Conservation (phyloP, 1,140 invertebrate species). For the Neotoxoptera formosana region DNA sequence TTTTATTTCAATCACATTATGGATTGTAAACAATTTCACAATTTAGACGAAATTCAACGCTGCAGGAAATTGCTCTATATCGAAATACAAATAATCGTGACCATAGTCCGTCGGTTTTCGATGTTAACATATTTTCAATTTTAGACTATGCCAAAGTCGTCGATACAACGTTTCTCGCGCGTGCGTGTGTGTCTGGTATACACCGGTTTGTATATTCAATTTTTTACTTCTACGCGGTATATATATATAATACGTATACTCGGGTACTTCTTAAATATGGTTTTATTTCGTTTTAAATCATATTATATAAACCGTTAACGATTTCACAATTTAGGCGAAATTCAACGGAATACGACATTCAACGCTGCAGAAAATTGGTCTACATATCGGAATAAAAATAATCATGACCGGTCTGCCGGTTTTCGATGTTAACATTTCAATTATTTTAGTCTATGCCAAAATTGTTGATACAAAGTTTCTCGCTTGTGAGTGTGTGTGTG, state of each 20-base stretch:
- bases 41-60: background rate
- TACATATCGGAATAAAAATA: background rate
- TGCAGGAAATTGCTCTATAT: background rate
- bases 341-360: background rate
- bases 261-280: too few species aligned
- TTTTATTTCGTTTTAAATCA: background rate
- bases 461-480: background rate
- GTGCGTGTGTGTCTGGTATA: too few species aligned
- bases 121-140: background rate
- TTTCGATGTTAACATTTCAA: background rate
- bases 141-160: background rate
- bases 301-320: background rate
- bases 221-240: too few species aligned
- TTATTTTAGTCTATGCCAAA: background rate
- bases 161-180: background rate
- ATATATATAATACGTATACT: too few species aligned
- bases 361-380: background rate
- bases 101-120: background rate
- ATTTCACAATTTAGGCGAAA: background rate
- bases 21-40: background rate
- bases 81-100: background rate
- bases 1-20: background rate
- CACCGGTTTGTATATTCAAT: too few species aligned
- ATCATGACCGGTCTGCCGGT: background rate
- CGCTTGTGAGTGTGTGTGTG: too few species aligned